Evolutionary conservation across 2,888 invertebrate species (phyloP).

Genomic region (Apamea sordens): DNA sequence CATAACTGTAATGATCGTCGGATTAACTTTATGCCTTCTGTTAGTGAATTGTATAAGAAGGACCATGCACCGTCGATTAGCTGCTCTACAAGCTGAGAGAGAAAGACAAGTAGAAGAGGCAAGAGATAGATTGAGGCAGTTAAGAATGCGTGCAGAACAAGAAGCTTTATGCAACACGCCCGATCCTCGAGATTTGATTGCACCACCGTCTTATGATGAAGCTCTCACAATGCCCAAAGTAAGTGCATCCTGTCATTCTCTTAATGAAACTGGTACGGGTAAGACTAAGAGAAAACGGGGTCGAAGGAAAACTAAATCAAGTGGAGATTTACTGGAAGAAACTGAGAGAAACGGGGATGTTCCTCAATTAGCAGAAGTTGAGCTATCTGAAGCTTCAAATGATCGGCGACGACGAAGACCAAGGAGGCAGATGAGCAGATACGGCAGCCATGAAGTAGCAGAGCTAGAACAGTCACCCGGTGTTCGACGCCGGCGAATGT

Average conservation of each 20-base stretch:
- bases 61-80: slow-evolving; percentile 89
- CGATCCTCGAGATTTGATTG: slow-evolving; percentile 92
- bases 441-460: slow-evolving; percentile 87
- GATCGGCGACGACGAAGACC: slow-evolving; percentile 74
- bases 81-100: slow-evolving; percentile 87
- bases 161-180: slow-evolving; percentile 91
- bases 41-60: slow-evolving; percentile 89
- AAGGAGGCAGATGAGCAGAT: slow-evolving; percentile 77
- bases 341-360: slow-evolving; percentile 85
- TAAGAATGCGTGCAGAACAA: slow-evolving; percentile 88
- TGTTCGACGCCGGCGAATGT: slow-evolving; percentile 83
- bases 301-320: slow-evolving; percentile 88
- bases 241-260: slow-evolving; percentile 91
- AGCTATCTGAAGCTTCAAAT: slow-evolving; percentile 76
- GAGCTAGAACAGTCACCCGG: slow-evolving; percentile 87
- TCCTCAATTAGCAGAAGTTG: slow-evolving; percentile 79
- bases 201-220: slow-evolving; percentile 94
- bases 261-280: slow-evolving; percentile 85
- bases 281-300: slow-evolving; percentile 84
- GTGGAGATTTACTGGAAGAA: slow-evolving; percentile 87
- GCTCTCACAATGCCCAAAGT: slow-evolving; percentile 94
- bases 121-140: slow-evolving; percentile 89
- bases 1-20: slow-evolving; percentile 89
- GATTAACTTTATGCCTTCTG: slow-evolving; percentile 89
- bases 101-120: slow-evolving; percentile 90